Percentiles rank a stretch among this genome's conserved stretches.
Conservation (phyloP, 2,888 invertebrate species). For the Melieria picta region DNA sequence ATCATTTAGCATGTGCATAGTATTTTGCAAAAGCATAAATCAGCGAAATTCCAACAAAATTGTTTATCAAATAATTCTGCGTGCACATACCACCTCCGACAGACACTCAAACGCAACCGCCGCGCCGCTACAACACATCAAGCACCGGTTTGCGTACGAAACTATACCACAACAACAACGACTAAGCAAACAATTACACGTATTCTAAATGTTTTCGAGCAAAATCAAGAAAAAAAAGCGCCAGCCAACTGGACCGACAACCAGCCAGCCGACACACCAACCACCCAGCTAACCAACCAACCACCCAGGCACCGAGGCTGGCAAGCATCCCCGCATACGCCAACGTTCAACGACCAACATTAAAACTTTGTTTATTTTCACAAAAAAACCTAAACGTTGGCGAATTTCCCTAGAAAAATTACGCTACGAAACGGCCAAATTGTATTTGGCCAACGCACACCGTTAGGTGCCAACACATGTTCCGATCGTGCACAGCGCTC, state of each 20-base stretch:
- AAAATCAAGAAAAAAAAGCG: neutral
- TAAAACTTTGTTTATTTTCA: too few relatives aligned
- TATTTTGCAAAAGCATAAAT: too few relatives aligned
- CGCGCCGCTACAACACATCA: neutral
- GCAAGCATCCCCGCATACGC: too few relatives aligned
- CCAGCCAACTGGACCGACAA: neutral
- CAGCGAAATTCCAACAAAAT: too few relatives aligned
- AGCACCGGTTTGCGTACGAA: neutral
- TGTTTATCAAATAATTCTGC: conserved; percentile 13
- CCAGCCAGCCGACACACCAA: conserved; percentile 9
- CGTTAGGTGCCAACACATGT: too few relatives aligned
- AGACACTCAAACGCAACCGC: neutral
- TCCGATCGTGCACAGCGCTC: too few relatives aligned
- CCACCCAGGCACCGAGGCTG: neutral
- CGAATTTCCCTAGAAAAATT: too few relatives aligned
- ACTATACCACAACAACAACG: neutral
- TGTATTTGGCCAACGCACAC: too few relatives aligned
- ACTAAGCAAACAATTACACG: conserved; percentile 4
- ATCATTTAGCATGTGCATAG: too few relatives aligned
- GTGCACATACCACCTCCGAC: neutral
- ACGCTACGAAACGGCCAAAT: too few relatives aligned
- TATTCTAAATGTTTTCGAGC: neutral
- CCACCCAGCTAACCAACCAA: conserved; percentile 1
- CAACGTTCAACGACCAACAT: too few relatives aligned
- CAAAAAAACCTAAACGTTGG: too few relatives aligned